A percentile compares a stretch with the other conserved stretches of the same genome.
Evolutionary conservation across 2,888 invertebrate species (phyloP).

Genomic region (Tetramorium bicarinatum): DNA sequence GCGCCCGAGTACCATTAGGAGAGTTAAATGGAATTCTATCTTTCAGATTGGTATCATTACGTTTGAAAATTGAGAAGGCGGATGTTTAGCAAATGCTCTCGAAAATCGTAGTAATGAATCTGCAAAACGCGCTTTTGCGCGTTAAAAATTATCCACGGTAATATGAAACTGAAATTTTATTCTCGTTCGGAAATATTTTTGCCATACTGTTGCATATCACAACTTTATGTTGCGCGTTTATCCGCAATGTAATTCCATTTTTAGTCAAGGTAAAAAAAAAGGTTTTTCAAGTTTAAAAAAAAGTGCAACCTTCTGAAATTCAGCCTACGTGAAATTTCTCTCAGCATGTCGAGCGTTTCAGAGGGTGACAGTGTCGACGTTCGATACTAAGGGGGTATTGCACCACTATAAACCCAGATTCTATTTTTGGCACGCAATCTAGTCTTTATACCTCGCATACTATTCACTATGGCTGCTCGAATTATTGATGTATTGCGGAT

Average conservation of each 20-base stretch:
- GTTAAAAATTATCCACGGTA: not conserved
- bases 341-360: not conserved
- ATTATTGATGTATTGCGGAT: too few species aligned
- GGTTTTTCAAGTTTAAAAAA: not conserved
- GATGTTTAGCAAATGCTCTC: not conserved
- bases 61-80: conserved; percentile 5
- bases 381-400: conserved; percentile 75
- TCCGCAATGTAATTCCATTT: not conserved
- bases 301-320: not conserved
- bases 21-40: conserved; percentile 10
- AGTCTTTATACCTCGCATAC: conserved; percentile 46
- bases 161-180: not conserved
- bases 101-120: not conserved
- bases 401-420: conserved; percentile 74
- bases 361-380: conserved; percentile 52
- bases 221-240: not conserved
- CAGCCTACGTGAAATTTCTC: not conserved
- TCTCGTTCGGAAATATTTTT: too few species aligned
- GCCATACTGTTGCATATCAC: not conserved
- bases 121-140: not conserved
- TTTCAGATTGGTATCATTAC: not conserved
- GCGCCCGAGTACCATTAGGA: not conserved
- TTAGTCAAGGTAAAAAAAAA: not conserved
- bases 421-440: conserved; percentile 70
- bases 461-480: not conserved